These are phyloP conservation scores for Drosophila grimshawi DNA, from an alignment of 1,140 invertebrate species.

Conservation along the genomic window DNA sequence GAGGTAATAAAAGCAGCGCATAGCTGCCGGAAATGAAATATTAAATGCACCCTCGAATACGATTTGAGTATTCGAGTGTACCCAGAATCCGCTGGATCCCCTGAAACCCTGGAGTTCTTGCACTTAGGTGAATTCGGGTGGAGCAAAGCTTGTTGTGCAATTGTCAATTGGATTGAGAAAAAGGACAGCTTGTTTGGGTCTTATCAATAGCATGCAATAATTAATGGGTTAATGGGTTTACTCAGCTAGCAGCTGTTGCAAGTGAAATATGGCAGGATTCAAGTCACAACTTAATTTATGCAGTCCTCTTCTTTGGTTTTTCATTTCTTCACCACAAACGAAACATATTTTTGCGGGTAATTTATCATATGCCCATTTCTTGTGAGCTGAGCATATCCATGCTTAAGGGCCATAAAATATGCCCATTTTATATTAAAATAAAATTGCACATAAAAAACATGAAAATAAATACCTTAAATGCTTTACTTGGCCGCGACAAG, in stretches of 20 bases:
- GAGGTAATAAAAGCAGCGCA: conserved; percentile 77
- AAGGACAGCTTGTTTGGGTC: conserved; percentile 22
- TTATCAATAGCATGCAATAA: conserved; percentile 21
- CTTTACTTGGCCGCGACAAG: conserved; percentile 47
- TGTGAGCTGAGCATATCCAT: conserved; percentile 6
- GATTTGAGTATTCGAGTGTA: conserved; percentile 1
- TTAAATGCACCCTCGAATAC: conserved; percentile 67
- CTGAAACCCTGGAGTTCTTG: conserved; percentile 13
- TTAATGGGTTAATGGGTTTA: conserved; percentile 22
- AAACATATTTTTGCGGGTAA: background rate
- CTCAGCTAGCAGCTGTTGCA: background rate
- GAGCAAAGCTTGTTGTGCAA: conserved; percentile 30
- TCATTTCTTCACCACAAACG: background rate
- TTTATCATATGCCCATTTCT: background rate
- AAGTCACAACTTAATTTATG: background rate
- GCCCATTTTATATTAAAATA: conserved; percentile 72
- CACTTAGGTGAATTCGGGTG: conserved; percentile 27
- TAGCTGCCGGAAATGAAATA: conserved; percentile 70
- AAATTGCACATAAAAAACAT: conserved; percentile 56
- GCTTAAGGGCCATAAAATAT: conserved; percentile 65
- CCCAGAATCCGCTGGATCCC: background rate
- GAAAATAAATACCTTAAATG: conserved; percentile 69
- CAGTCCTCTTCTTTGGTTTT: background rate
- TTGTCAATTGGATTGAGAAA: conserved; percentile 32
- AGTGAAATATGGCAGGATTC: background rate